Conservation (phyloP, 2,113 vertebrate species). For the Macquaria australasica region DNA sequence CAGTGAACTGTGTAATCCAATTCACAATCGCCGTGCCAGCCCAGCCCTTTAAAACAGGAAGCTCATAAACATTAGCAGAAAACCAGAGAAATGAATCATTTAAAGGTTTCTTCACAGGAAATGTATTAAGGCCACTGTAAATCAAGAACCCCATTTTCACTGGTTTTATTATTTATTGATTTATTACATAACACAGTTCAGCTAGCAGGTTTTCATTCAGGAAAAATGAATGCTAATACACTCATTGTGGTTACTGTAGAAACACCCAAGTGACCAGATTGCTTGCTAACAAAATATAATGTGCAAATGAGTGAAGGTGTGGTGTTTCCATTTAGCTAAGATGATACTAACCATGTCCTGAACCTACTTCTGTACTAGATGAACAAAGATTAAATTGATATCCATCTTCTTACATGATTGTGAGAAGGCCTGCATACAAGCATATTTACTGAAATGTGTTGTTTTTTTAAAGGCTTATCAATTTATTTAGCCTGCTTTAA, state of each 20-base stretch:
- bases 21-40: conserved; percentile 18
- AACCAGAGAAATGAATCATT: conserved; percentile 13
- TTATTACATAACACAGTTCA: not conserved
- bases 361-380: not conserved
- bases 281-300: not conserved
- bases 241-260: not conserved
- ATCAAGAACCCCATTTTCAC: not conserved
- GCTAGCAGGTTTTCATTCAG: not conserved
- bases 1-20: conserved; percentile 27
- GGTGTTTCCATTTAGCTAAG: too few relatives aligned
- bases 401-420: not conserved
- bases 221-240: not conserved
- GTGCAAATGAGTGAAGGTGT: not conserved
- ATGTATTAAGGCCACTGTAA: not conserved
- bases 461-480: not conserved
- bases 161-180: not conserved
- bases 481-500: not conserved
- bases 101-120: conserved; percentile 9
- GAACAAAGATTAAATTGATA: not conserved
- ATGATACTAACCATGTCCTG: not conserved
- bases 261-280: not conserved
- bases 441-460: not conserved
- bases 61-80: conserved; percentile 32
- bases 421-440: not conserved
- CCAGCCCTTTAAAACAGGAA: conserved; percentile 40